Evolutionary conservation across 2,888 invertebrate genomes (phyloP), one percentile per base, ranked within the genome.

Genomic region (Gortyna flavago): DNA sequence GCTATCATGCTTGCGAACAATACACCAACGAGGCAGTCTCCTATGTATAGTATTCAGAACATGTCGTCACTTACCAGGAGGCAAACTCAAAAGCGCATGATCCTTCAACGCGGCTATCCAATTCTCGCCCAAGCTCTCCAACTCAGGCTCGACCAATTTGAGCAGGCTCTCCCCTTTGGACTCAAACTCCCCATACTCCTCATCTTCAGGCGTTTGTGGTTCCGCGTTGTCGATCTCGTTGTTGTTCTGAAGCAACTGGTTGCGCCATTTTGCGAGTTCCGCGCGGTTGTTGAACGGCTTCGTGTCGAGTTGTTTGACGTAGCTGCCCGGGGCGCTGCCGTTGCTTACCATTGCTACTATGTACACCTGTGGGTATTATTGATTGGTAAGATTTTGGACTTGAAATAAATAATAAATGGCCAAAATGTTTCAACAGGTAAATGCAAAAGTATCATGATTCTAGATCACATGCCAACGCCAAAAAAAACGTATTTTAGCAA

Each of bases 21-120:
- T 41, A 3, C 13, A 13, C 13, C 41, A 44, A 13, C 13, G 13
- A 44, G 3, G 13, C 41, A 44, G 41, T 44, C 13, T 44, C 13
- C 13, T 44, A 3, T 13, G 41, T 41, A 41, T 38, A 41, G 41
- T 41, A 41, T 41, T 44, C 13, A 44, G 41, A 44, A 44, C 41
- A 13, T 44, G 8, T 44, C 13, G 0, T 13, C 29, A 92, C 93
- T 90, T 86, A 98, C 98, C 98, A 71, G 98, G 97, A 0, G 99
- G 99, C 85, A 99, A 97, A 78, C 99, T 98, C 65, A 99, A 95
- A 66, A 99, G 96, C 0, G 99, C 99, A 91, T 99, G 99, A 95
- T 99, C 99, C 93, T 98, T 98, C 88, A 99, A 96, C 0, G 99
- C 99, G 1, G 99, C 98, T 80, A 99, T 96, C 99, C 99, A 99